Evolutionary conservation across 2,797 vertebrate genomes (phyloP).

Genomic region (Acanthurus lineatus): DNA sequence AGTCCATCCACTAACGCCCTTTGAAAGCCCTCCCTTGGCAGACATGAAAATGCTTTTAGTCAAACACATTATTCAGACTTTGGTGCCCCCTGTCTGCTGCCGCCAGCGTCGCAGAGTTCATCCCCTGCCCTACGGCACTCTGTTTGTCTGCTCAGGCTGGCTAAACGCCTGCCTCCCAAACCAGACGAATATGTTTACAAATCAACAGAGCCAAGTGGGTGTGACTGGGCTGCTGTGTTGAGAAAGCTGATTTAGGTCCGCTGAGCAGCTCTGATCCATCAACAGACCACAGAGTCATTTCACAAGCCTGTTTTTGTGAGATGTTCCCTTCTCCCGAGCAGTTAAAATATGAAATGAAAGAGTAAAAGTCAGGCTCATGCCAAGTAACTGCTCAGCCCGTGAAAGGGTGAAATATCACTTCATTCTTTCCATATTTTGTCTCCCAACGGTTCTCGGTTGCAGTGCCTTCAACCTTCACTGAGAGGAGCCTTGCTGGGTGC

Average conservation of each 20-base stretch:
- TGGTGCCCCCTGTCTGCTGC: constrained; percentile 73
- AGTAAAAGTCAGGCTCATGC: constrained; percentile 32
- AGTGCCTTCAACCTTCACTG: constrained; percentile 45
- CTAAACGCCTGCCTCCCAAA: constrained; percentile 47
- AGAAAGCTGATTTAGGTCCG: constrained; percentile 49
- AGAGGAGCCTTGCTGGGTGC: constrained; percentile 33
- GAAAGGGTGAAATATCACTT: constrained; percentile 58
- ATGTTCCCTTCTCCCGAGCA: constrained; percentile 48
- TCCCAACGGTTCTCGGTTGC: constrained; percentile 36
- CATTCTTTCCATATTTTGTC: constrained; percentile 34
- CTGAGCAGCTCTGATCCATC: constrained; percentile 46
- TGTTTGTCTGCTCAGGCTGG: constrained; percentile 47
- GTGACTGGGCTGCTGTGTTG: constrained; percentile 46
- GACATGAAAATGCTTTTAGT: constrained; percentile 66
- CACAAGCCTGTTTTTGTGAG: constrained; percentile 40
- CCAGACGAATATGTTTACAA: constrained; percentile 66
- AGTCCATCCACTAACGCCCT: constrained; percentile 55
- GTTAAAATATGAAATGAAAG: constrained; percentile 37
- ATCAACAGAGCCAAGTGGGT: constrained; percentile 58
- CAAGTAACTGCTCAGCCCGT: constrained; percentile 21
- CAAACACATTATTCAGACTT: constrained; percentile 49
- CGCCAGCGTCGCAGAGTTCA: constrained; percentile 17
- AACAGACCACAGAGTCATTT: constrained; percentile 36
- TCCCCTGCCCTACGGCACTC: constrained; percentile 18
- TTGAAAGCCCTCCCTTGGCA: constrained; percentile 48